Evolutionary conservation across 2,797 vertebrate genomes (phyloP), one percentile per base, ranked within the genome.

Genomic region (Vireo griseus): DNA sequence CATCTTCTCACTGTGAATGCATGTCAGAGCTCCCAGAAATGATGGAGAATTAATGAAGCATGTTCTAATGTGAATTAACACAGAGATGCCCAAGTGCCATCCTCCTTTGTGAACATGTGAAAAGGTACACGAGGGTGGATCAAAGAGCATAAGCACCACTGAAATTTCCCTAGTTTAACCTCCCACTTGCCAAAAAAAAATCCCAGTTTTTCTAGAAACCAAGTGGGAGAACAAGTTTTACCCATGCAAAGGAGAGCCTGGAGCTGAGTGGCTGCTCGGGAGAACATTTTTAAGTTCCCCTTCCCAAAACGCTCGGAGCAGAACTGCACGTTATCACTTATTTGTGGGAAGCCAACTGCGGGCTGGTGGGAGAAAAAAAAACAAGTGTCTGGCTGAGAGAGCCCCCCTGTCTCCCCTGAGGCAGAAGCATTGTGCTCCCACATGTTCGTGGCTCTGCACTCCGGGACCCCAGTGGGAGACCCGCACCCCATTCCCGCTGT

Each of bases 31-130:
- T 92, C 79, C 87, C 20, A 29, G 80, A 80, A 92, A 72, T 22
- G 65, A 74, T 62, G 65, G 86, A 62, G 83, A 62, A 82, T 89
- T 92, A 93, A 91, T 73, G 77, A 91, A 95, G 80, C 31, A 37
- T 82, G 77, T 73, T 88, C 63, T 73, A 73, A 89, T 47, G 75
- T 86, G 68, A 61, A 74, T 71, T 74, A 94, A 82, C 80, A 80
- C 33, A 74, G 84, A 82, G 67, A 45, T 81, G 13, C 13, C 44
- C 54, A 65, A 84, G 61, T 17, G 28, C 88, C 85, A 81, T 92
- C 74, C 71, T 87, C 86, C 80, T 79, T 51, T 76, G 28, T 3
- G 18, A 94, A 67, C 68, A 40, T 29, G 50, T 29, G 51, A 61
- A 65, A 80, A 85, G 67, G 50, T 83, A 57, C 42, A 21, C 0